Evolutionary conservation across 2,113 vertebrate species (phyloP).

Genomic region (Callipepla squamata): DNA sequence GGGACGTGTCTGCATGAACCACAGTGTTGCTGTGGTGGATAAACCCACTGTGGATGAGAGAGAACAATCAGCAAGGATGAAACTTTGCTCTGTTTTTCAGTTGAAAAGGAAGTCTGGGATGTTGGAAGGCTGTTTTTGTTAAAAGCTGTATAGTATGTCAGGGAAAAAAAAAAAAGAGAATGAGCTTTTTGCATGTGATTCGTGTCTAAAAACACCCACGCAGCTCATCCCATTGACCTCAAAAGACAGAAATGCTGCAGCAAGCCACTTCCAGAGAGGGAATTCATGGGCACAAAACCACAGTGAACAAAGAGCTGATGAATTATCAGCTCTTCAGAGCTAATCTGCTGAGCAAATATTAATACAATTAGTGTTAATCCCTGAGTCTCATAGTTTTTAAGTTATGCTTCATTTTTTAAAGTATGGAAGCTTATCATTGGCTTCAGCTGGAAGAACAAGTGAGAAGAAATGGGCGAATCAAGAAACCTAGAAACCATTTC

Average conservation of each 20-base stretch:
- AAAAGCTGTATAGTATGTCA: background rate
- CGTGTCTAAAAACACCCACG: slow-evolving; percentile 57
- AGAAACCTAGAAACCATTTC: background rate
- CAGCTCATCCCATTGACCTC: slow-evolving; percentile 50
- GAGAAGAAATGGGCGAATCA: background rate
- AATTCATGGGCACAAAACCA: slow-evolving; percentile 21
- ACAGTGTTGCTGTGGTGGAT: rapidly evolving
- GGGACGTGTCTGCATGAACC: background rate
- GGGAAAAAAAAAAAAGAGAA: background rate
- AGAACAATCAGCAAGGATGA: background rate
- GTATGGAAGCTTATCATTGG: background rate
- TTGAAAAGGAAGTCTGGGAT: background rate
- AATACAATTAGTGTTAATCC: slow-evolving; percentile 27
- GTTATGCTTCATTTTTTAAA: background rate
- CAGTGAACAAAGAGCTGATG: slow-evolving; percentile 3
- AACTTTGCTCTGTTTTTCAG: background rate
- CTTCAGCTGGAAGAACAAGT: background rate
- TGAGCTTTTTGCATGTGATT: slow-evolving; percentile 60
- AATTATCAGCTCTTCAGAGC: slow-evolving; percentile 19
- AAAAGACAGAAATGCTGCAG: slow-evolving; percentile 55
- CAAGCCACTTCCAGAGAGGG: slow-evolving; percentile 36
- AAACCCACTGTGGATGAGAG: background rate
- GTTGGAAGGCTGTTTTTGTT: background rate
- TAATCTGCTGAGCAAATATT: slow-evolving; percentile 23
- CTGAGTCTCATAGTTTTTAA: background rate